Evolutionary conservation across 92 coral and sea anemone species (phyloP).

Genomic region (Ricordea florida): DNA sequence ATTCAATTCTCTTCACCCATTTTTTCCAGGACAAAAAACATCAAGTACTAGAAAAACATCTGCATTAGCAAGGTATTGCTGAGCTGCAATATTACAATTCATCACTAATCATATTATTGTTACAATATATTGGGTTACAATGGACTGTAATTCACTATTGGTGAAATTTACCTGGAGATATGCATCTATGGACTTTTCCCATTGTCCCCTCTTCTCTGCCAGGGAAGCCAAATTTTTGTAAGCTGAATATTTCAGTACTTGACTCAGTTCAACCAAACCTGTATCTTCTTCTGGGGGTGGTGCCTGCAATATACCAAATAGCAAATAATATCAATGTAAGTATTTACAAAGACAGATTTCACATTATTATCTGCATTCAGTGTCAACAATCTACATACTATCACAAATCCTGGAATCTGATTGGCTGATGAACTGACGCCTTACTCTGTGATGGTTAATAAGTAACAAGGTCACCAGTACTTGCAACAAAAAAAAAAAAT

Average conservation of each 20-base stretch:
- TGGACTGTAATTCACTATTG: not conserved
- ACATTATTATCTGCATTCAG: too few relatives aligned
- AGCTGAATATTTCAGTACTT: constrained; percentile 95
- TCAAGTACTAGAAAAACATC: too few relatives aligned
- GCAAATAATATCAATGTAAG: not conserved
- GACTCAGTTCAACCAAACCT: constrained; percentile 82
- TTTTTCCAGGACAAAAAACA: too few relatives aligned
- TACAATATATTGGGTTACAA: not conserved
- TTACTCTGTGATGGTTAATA: not conserved
- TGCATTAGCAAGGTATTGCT: too few relatives aligned
- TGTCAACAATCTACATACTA: not conserved
- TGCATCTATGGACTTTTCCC: constrained; percentile 87
- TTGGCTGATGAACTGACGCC: not conserved
- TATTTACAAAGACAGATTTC: too few relatives aligned
- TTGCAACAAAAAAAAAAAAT: too few relatives aligned
- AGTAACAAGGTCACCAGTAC: too few relatives aligned
- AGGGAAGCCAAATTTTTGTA: constrained; percentile 93
- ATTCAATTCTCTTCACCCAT: too few relatives aligned
- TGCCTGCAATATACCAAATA: constrained; percentile 32
- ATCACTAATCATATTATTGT: not conserved
- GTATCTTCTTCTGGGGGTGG: constrained; percentile 72
- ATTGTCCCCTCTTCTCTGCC: constrained; percentile 83
- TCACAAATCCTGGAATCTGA: too few relatives aligned
- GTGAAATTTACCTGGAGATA: constrained; percentile 80
- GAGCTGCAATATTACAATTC: too few relatives aligned